phyloP scores from a whole-genome alignment of 2,113 vertebrate genomes.

The Anas platyrhynchos region DNA sequence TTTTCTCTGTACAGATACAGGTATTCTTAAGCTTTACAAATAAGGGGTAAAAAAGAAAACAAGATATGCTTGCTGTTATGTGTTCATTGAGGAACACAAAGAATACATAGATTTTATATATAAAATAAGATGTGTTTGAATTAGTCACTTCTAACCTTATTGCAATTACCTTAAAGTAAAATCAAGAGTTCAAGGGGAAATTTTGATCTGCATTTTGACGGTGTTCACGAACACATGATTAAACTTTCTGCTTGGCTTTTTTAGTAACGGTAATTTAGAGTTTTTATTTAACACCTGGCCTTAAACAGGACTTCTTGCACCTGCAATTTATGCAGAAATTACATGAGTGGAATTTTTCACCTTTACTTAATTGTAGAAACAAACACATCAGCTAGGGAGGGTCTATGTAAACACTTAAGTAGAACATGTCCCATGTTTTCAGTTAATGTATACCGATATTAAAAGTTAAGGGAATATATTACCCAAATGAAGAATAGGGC shows the following conservation, averaged over 20 bases:
- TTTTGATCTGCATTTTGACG: not conserved
- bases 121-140: not conserved
- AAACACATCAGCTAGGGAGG: not conserved
- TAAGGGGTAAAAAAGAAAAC: not conserved
- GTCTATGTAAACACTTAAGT: not conserved
- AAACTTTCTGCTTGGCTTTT: not conserved
- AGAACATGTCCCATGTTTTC: not conserved
- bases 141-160: not conserved
- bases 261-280: not conserved
- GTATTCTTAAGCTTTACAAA: not conserved
- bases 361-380: not conserved
- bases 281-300: not conserved
- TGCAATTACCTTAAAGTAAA: not conserved
- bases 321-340: not conserved
- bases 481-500: not conserved
- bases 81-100: not conserved
- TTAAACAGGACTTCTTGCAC: not conserved
- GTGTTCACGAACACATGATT: not conserved
- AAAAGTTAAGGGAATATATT: not conserved
- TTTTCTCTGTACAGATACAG: not conserved
- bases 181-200: constrained; percentile 5
- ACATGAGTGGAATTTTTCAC: not conserved
- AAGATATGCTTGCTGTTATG: not conserved
- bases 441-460: not conserved
- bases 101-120: not conserved